Percentiles rank a stretch among this genome's conserved stretches.
phyloP scores from a whole-genome alignment of 92 coral and sea anemone genomes.

The Umimayanthus chanpuru region DNA sequence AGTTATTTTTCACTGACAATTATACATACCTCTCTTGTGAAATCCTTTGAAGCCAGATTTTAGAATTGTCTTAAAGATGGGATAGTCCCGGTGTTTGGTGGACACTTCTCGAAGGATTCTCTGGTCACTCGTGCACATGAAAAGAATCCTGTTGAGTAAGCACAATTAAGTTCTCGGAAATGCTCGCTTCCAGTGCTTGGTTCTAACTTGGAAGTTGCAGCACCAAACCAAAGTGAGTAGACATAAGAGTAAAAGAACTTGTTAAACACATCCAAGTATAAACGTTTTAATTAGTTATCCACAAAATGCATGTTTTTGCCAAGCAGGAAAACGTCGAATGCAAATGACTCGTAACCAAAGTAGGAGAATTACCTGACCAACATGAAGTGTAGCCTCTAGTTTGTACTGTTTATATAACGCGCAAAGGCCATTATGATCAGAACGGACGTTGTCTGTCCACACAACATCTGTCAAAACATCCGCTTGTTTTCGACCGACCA shows the following conservation, averaged over 20 bases:
- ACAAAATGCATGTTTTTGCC: too few species aligned
- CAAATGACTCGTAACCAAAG: neutral
- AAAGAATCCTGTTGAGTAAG: constrained; percentile 11
- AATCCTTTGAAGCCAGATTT: neutral
- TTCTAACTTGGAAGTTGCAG: neutral
- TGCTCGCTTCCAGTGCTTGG: neutral
- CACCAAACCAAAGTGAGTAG: neutral
- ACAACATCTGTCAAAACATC: neutral
- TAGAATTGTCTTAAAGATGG: neutral
- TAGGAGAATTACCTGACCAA: constrained; percentile 10
- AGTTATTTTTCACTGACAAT: too few species aligned
- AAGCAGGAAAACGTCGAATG: neutral
- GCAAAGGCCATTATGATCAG: neutral
- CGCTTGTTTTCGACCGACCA: neutral
- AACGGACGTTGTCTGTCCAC: constrained; percentile 22
- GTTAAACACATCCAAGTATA: neutral
- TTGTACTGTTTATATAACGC: neutral
- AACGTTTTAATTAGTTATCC: too few species aligned
- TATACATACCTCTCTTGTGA: too few species aligned
- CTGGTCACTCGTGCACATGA: constrained; percentile 23
- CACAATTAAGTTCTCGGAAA: neutral
- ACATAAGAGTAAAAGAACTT: too few species aligned
- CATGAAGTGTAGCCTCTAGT: constrained; percentile 3
- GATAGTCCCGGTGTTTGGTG: neutral
- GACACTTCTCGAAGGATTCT: constrained; percentile 5